Evolutionary conservation across 2,888 invertebrate genomes (phyloP), one percentile per base, ranked within the genome.

Genomic region (Euproctis similis): DNA sequence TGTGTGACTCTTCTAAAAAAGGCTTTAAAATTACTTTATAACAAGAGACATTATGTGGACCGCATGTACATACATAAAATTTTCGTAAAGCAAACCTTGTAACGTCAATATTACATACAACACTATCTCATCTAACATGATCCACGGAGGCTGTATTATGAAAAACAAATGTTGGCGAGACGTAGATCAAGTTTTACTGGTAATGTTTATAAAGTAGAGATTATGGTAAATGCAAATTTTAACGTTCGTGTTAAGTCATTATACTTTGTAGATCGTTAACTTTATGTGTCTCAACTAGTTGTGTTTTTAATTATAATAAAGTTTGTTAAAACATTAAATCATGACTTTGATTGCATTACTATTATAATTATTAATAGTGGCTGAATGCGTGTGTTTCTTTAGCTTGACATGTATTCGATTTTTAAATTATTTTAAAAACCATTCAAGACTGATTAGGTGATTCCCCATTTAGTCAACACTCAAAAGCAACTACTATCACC

Each of bases 161-260:
- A 11, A 1, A 29, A 23, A 21, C 11, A 24, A 30, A 8, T 16
- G 8, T 29, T 32, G 13, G n/a, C 3, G 7, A 1, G 1, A 12
- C 3, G 10, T 3, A 13, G 33, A 9, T 30, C 28, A 30, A 10
- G 12, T 11, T 30, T 17, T 0, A 11, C 22, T 12, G 33, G 39
- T 10, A n/a, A n/a, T n/a, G n/a, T 10, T 7, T 1, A 5, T n/a
- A 26, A 8, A 21, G 16, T 26, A 21, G 25, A 31, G 22, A 42
- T 31, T 40, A 31, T 29, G 39, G 36, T 46, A 46, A 50, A 50
- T 48, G 42, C 34, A 34, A 46, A 48, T 46, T 46, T 33, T 50
- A 42, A 40, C 32, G 38, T 40, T 30, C 39, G 31, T 39, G 36
- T 43, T 30, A 39, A 50, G 43, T 32, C 31, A 34, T 46, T 46